Percentiles rank a stretch among this genome's conserved stretches.
These are phyloP conservation scores for Nyleta sp. DNA, from an alignment of 2,888 invertebrate species.

Conservation along the genomic window DNA sequence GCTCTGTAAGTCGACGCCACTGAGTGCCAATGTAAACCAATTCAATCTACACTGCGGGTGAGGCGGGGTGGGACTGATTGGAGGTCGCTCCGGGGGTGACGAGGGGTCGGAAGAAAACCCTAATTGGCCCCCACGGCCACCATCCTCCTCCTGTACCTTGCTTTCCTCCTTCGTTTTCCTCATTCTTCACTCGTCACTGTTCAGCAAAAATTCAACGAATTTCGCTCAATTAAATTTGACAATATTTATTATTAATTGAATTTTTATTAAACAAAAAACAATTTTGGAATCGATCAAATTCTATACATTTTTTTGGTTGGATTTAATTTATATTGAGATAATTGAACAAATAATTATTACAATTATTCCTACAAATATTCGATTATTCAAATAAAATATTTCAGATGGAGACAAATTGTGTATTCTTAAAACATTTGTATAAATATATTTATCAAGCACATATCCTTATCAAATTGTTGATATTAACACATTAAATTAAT, in stretches of 20 bases:
- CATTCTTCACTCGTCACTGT: conserved; percentile 6
- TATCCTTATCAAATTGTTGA: background rate
- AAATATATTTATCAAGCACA: too few species aligned
- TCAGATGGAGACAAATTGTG: too few species aligned
- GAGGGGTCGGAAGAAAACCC: conserved; percentile 73
- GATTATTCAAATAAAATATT: too few species aligned
- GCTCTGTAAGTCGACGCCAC: conserved; percentile 68
- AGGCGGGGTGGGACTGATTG: conserved; percentile 66
- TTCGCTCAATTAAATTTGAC: background rate
- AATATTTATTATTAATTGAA: background rate
- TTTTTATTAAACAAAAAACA: too few species aligned
- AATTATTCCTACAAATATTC: too few species aligned
- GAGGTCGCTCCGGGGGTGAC: conserved; percentile 72
- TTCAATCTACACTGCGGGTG: conserved; percentile 77
- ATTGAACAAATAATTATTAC: too few species aligned
- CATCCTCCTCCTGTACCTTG: conserved; percentile 66
- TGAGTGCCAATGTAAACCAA: conserved; percentile 76
- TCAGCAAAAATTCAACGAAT: conserved; percentile 9
- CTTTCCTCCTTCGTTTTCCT: conserved; percentile 57
- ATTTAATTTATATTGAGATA: too few species aligned
- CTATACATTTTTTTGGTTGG: too few species aligned
- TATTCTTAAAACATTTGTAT: too few species aligned
- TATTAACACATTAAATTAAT: background rate
- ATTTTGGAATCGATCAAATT: too few species aligned
- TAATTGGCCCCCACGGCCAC: conserved; percentile 77